Conservation (phyloP, 2,797 vertebrate genomes). For the Microctenopoma lineatum region DNA sequence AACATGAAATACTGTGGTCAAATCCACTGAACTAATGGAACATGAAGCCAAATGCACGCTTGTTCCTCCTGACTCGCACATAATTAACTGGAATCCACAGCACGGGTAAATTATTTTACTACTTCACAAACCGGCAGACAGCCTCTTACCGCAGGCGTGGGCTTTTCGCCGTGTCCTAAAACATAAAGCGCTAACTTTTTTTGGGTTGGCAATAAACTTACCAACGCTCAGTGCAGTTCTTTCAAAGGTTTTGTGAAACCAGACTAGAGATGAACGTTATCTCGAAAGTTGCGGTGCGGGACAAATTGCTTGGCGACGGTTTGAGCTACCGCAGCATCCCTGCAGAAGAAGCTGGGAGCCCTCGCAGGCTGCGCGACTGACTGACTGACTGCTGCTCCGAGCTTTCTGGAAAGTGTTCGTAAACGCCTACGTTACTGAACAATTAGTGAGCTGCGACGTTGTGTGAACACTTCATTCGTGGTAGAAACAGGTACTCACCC, state of each 20-base stretch:
- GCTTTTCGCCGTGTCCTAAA: neutral
- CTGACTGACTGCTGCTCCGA: conserved; percentile 22
- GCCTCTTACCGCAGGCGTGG: conserved; percentile 44
- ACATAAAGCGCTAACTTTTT: neutral
- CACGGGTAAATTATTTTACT: neutral
- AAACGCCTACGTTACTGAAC: neutral
- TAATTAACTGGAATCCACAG: neutral
- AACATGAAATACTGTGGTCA: neutral
- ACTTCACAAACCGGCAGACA: neutral
- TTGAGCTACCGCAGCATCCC: conserved; percentile 67
- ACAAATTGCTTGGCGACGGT: conserved; percentile 39
- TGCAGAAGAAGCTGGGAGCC: conserved; percentile 43
- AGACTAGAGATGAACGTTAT: conserved; percentile 10
- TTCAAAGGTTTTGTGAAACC: neutral
- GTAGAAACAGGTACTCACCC: conserved; percentile 42
- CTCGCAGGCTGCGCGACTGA: conserved; percentile 10
- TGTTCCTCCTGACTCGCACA: too few relatives aligned
- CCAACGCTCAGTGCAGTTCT: too few relatives aligned
- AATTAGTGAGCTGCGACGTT: neutral
- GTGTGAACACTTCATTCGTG: accelerated
- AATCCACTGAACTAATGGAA: neutral
- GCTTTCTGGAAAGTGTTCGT: conserved; percentile 41
- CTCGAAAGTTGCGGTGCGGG: conserved; percentile 27
- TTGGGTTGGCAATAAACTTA: neutral
- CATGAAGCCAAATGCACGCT: neutral